Evolutionary conservation across 1,140 invertebrate genomes (phyloP), one percentile per base, ranked within the genome.

Genomic region (Papilio machaon): DNA sequence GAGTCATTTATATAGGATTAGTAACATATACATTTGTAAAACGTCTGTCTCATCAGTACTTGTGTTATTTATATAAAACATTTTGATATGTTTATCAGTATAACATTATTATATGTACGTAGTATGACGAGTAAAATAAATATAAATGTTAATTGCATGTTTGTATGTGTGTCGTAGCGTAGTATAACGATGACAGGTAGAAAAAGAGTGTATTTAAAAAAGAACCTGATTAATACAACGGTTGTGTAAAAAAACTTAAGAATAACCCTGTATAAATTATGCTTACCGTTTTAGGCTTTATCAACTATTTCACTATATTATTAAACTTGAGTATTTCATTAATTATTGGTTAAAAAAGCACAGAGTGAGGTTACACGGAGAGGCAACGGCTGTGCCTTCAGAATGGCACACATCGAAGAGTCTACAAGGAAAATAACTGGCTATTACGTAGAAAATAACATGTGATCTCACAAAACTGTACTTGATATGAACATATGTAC

Each of bases 231-330:
- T 35, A 67, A 35, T 35, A 82, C 80, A 83, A 70, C 74, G 81
- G 79, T 80, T 82, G 82, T 82, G 78, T 84, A 86, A 79, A 85
- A 90, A 89, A 89, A 83, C 87, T 90, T 90, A 91, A 92, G 90
- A 92, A 91, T 93, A 94, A 93, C 91, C 91, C 91, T 94, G 92
- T 93, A 94, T 92, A 94, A 92, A 94, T 94, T 94, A 94, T 94
- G 92, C 91, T 92, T 93, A 93, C 88, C 87, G 89, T 91, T 90
- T 85, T 91, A 91, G 82, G 76, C 85, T 85, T 88, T 85, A 89
- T 79, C 82, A 87, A 87, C 88, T 91, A 92, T 91, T 90, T 87
- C 84, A 89, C 86, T 90, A 91, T 88, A 90, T 87, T 91, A 64
- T 64, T 70, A 89, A 86, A 85, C 76, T 90, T 94, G 93, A 94